Evolutionary conservation across 2,113 vertebrate genomes (phyloP), one percentile per base, ranked within the genome.

Genomic region (Rallus limicola): DNA sequence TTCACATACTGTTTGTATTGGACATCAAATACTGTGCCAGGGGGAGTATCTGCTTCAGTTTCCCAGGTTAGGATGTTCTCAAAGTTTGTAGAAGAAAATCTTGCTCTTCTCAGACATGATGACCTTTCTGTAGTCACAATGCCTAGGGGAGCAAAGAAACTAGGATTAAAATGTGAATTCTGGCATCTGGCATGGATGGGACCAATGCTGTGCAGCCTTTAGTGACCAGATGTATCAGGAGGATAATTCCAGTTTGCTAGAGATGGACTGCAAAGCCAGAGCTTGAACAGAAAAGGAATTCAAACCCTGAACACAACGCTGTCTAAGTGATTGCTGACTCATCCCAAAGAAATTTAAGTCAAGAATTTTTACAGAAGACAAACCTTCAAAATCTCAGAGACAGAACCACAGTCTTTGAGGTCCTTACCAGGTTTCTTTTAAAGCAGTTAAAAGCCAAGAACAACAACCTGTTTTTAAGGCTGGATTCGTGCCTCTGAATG

Each of bases 41-140:
- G 75, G 17, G 82, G 17, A 24, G 63, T 58, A 6, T 94, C 90
- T 10, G 59, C 91, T 15, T 76, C 80, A 0, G 80, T 75, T 36
- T 97, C 95, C 98, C 98, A 98, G 0, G 63, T 96, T 90, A 98
- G 93, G 95, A 98, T 97, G 94, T 97, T 98, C 69, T 98, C 98
- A 70, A 98, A 98, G 96, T 98, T 98, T 36, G 25, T 97, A 55
- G 98, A 98, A 72, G 91, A 94, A 95, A 98, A 98, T 13, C 34
- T 79, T 74, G 74, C 90, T 5, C 34, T 58, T 76, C 92, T 97
- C 86, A 98, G 77, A 82, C 93, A 93, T 59, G 86, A 59, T 11
- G 79, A 11, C 25, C 74, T 83, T 91, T 95, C 89, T 26, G 95
- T 6, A 58, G 83, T 52, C 58, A 53, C 95, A 67, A 13, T 31